Evolutionary conservation across 2,113 vertebrate genomes (phyloP).

Genomic region (Xenopus borealis): DNA sequence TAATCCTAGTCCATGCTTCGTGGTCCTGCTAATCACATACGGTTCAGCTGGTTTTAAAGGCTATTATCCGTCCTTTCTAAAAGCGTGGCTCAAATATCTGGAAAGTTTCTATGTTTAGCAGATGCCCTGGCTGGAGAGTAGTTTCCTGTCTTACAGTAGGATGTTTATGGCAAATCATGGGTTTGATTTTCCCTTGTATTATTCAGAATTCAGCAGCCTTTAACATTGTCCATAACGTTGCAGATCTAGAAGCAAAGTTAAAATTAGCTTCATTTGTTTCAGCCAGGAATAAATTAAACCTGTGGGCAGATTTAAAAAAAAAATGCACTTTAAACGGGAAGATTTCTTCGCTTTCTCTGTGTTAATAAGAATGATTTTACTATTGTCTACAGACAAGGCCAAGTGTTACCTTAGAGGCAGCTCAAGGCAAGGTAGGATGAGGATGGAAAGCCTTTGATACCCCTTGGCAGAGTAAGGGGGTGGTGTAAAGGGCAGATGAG

Average conservation of each 20-base stretch:
- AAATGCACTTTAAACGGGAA: not conserved
- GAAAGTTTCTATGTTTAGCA: slow-evolving; percentile 12
- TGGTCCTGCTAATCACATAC: slow-evolving; percentile 30
- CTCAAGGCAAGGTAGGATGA: not conserved
- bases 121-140: slow-evolving; percentile 2
- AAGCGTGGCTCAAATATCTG: slow-evolving; percentile 23
- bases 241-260: not conserved
- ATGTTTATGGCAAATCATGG: not conserved
- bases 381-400: not conserved
- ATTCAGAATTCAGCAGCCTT: not conserved
- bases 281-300: not conserved
- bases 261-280: too few species aligned
- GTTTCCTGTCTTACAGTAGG: not conserved
- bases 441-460: not conserved
- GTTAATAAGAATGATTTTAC: not conserved
- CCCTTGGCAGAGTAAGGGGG: not conserved
- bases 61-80: slow-evolving; percentile 28
- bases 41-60: slow-evolving; percentile 43
- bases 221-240: not conserved
- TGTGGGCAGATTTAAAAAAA: not conserved
- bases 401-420: not conserved
- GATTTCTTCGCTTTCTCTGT: not conserved
- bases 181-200: not conserved
- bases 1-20: slow-evolving; percentile 49
- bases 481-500: too few species aligned